Evolutionary conservation across 1,140 invertebrate species (phyloP), one percentile per base, ranked within the genome.

Genomic region (Brachionus asplanchnoidis): DNA sequence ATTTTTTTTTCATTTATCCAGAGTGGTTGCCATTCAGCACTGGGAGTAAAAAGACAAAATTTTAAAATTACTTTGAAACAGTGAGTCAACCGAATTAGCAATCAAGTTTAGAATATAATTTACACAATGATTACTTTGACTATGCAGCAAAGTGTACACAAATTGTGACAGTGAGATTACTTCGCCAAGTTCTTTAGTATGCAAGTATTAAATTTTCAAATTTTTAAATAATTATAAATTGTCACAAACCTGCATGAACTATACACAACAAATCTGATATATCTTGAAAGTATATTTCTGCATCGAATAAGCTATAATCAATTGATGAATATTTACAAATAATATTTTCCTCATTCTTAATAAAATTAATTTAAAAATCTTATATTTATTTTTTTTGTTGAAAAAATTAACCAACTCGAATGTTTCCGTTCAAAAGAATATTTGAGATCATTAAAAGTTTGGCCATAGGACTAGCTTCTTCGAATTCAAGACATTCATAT

Each of bases 111-210:
- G 17, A 23, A 82, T 65, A 14, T 82, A 82, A 65, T 82, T 65
- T 2, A 82, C 79, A 40, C 79, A 65, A 3, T 44, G 53, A 40
- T 32, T 42, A 46, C 79, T 65, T 23, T 82, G 53, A 5, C 8
- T 60, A 23, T 82, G 79, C 23, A 82, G 17, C 6, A 82, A 26
- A 20, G 79, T 82, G 40, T 44, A 82, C 14, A 82, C 53, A 65
- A 82, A 82, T 28, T 82, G 79, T 8, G 79, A 82, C n/a, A 82
- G 26, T 32, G 79, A 82, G 20, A 82, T 82, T 46, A 82, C 79
- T 66, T 82, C 79, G 5, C 79, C 79, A 28, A 82, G 79, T 44
- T 82, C 79, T 80, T 28, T 17, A 14, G 40, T 50, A 36, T 7
- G 6, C 32, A 36, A 36, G 32, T 3, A 36, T 36, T 36, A 36